Evolutionary conservation across 2,888 invertebrate species (phyloP), one percentile per base, ranked within the genome.

Genomic region (Eledone cirrhosa): DNA sequence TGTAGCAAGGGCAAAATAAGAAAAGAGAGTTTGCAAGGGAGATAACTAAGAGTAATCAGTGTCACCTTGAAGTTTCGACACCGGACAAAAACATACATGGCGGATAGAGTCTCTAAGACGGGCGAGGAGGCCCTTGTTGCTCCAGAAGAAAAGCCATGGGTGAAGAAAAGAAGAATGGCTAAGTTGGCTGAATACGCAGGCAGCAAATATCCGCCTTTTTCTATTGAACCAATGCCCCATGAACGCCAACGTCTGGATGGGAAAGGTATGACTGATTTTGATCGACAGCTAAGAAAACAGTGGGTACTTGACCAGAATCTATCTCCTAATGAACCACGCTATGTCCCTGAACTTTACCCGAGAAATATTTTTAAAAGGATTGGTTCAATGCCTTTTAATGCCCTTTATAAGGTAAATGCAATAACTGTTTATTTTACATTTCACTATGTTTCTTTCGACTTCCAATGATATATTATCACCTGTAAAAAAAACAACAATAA

Each of bases 231-330:
- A 8, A 77, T 89, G 80, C 85, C 88, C 3, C 79, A 82, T 79
- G 88, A 88, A 80, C 79, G 89, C 63, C 83, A 85, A 75, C 83
- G 90, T 31, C 72, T 89, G 47, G 80, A 84, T 7, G 84, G 82
- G 5, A 80, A 80, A 31, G 85, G 84, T 47, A 89, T 90, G 89
- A 87, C 89, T 11, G 85, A 81, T n/a, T 89, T 85, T 67, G 88
- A 89, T 53, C 82, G 90, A 77, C 85, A 84, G 29, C 80, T 89
- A 8, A 79, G 90, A 79, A 86, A 85, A 79, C 89, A 89, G 80
- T 90, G 90, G 90, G 69, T 90, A 22, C 77, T 81, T 75, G 90
- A 90, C 81, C 90, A 90, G 81, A 80, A 82, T 27, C 84, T 90
- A n/a, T 81, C 86, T 8, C 85, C 87, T 7, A 83, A 86, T 65